These are phyloP conservation scores for Corticium candelabrum DNA, from an alignment of 37 sponge, comb jelly and placozoan genomes.

Conservation along the genomic window DNA sequence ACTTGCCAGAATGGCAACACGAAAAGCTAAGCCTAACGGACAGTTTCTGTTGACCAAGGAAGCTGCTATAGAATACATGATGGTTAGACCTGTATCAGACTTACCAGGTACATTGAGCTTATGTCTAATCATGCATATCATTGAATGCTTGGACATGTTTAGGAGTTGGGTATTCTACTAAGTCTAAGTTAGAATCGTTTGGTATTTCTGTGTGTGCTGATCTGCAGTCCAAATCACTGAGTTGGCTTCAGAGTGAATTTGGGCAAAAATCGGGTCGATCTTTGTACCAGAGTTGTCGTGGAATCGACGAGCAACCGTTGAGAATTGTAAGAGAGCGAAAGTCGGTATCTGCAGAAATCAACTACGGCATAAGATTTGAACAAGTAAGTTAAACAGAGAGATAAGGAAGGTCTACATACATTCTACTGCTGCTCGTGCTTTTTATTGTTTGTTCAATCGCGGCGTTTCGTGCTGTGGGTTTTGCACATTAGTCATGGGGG, in stretches of 20 bases:
- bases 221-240: constrained; percentile 22
- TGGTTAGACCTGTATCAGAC: constrained; percentile 11
- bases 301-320: constrained; percentile 48
- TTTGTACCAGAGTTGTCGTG: constrained; percentile 44
- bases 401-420: not conserved
- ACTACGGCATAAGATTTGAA: constrained; percentile 76
- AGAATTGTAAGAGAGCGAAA: constrained; percentile 57
- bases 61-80: constrained; percentile 29
- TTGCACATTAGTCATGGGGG: too few species aligned
- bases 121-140: not conserved
- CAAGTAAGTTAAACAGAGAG: not conserved
- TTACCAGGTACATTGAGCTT: constrained; percentile 9
- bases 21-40: constrained; percentile 83
- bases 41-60: constrained; percentile 36
- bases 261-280: constrained; percentile 62
- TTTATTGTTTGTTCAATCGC: too few species aligned
- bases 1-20: constrained; percentile 74
- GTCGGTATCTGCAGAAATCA: constrained; percentile 79
- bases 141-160: not conserved
- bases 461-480: too few species aligned
- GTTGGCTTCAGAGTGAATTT: constrained; percentile 35
- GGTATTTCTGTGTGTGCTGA: constrained; percentile 48
- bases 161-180: constrained; percentile 54
- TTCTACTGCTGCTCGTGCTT: not conserved
- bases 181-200: constrained; percentile 26